phyloP scores from a whole-genome alignment of 2,888 invertebrate genomes.

The Sinhomidia bicolor region DNA sequence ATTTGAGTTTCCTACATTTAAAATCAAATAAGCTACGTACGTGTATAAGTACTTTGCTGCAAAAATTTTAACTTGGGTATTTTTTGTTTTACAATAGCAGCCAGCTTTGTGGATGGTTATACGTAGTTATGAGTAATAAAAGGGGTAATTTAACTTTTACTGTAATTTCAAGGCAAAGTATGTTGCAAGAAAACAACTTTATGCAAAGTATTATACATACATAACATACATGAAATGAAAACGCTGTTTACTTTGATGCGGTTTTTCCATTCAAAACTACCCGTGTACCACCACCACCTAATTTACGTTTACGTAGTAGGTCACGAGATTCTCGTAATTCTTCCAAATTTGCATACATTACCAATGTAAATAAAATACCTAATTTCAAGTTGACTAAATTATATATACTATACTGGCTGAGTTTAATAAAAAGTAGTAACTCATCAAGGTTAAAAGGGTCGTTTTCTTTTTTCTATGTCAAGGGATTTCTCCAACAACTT shows the following conservation, averaged over 20 bases:
- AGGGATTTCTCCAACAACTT: background rate
- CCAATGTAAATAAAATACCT: too few relatives aligned
- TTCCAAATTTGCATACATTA: background rate
- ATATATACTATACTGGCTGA: background rate
- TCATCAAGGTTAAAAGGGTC: slow-evolving; percentile 22
- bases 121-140: too few relatives aligned
- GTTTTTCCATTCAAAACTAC: background rate
- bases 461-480: slow-evolving; percentile 36
- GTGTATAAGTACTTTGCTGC: too few relatives aligned
- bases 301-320: background rate
- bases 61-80: too few relatives aligned
- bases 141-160: too few relatives aligned
- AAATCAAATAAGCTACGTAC: too few relatives aligned
- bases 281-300: background rate
- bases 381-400: too few relatives aligned
- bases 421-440: slow-evolving; percentile 1
- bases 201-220: background rate
- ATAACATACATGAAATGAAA: background rate
- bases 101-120: too few relatives aligned
- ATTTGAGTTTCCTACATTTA: too few relatives aligned
- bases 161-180: slow-evolving; percentile 5
- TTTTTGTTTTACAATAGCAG: too few relatives aligned
- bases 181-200: background rate
- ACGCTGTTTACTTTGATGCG: background rate
- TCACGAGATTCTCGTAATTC: background rate